Percentiles rank a stretch among this genome's conserved stretches.
These are phyloP conservation scores for Thyatira batis DNA, from an alignment of 2,888 invertebrate genomes.

Conservation along the genomic window DNA sequence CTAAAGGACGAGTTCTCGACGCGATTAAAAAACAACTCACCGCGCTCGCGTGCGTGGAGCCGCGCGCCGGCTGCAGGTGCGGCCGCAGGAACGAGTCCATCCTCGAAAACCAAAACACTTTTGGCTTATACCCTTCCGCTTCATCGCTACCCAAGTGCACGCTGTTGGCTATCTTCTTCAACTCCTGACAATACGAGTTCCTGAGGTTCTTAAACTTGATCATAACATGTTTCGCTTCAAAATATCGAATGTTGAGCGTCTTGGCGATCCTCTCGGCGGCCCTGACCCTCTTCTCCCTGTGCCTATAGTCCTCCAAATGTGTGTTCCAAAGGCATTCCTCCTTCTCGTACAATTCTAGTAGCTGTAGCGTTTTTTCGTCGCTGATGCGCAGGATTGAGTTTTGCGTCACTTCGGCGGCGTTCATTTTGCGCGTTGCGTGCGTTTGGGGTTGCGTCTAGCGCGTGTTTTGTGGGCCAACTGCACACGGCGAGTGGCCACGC, in stretches of 20 bases:
- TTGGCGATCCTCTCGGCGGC: slow-evolving; percentile 48
- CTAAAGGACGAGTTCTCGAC: not conserved
- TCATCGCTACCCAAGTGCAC: slow-evolving; percentile 10
- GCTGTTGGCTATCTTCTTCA: slow-evolving; percentile 50
- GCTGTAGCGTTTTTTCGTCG: slow-evolving; percentile 41
- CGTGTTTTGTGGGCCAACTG: slow-evolving; percentile 19
- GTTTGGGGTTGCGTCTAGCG: slow-evolving; percentile 8
- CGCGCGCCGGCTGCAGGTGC: slow-evolving; percentile 33
- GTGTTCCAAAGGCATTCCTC: slow-evolving; percentile 57
- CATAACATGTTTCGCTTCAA: slow-evolving; percentile 48
- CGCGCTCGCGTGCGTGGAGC: not conserved
- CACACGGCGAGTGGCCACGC: slow-evolving; percentile 36
- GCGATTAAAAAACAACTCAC: not conserved
- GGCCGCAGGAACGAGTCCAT: slow-evolving; percentile 56
- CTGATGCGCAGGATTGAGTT: slow-evolving; percentile 37
- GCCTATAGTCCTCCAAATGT: slow-evolving; percentile 35
- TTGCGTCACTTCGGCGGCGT: not conserved
- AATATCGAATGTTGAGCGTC: slow-evolving; percentile 44
- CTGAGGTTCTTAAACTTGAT: slow-evolving; percentile 62
- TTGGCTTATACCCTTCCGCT: slow-evolving; percentile 40
- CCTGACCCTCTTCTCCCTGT: slow-evolving; percentile 24
- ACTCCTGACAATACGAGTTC: slow-evolving; percentile 59
- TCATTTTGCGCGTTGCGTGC: slow-evolving; percentile 15
- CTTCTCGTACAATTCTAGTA: slow-evolving; percentile 45
- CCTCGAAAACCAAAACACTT: slow-evolving; percentile 46